Conservation (phyloP, 2,113 vertebrate genomes). For the Lagopus leucura region DNA sequence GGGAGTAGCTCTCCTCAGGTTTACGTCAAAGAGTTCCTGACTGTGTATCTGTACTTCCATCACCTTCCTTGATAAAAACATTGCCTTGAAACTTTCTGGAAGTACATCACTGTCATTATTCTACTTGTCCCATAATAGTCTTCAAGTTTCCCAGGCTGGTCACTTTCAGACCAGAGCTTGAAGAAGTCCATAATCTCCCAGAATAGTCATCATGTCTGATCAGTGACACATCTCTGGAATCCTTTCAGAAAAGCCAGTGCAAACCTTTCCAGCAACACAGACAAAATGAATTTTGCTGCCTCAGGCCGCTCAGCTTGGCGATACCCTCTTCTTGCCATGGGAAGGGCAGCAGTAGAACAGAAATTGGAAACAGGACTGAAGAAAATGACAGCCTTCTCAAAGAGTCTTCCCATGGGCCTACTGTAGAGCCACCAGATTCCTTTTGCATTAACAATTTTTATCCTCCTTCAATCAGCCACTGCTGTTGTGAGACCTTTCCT, state of each 20-base stretch:
- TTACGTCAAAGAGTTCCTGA: background rate
- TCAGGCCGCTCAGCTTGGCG: background rate
- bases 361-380: background rate
- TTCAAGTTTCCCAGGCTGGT: background rate
- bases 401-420: background rate
- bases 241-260: background rate
- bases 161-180: background rate
- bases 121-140: background rate
- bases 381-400: background rate
- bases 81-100: background rate
- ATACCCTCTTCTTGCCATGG: background rate
- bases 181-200: background rate
- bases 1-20: background rate
- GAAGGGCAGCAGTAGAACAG: background rate
- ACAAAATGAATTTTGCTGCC: background rate
- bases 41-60: background rate
- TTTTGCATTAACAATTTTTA: background rate
- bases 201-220: background rate
- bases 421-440: background rate
- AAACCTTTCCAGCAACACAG: background rate
- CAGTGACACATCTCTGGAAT: background rate
- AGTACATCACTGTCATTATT: background rate
- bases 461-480: background rate
- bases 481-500: background rate
- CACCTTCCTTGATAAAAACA: background rate